Conservation (phyloP, 2,113 vertebrate genomes). For the Nicator chloris region DNA sequence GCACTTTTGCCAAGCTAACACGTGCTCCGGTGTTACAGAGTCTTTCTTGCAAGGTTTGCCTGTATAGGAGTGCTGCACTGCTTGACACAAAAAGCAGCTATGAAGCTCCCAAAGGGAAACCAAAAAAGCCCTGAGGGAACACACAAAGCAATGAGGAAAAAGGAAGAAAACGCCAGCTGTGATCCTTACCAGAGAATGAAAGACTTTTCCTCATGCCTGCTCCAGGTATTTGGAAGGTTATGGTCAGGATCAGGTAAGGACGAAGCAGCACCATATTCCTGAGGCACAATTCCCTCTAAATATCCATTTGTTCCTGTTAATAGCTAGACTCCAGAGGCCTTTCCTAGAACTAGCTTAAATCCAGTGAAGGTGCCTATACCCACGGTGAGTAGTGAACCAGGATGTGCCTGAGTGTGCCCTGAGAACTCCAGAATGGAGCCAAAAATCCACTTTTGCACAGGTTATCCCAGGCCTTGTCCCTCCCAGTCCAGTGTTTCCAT, state of each 20-base stretch:
- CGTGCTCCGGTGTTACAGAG: not conserved
- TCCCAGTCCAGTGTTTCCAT: not conserved
- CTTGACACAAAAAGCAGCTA: not conserved
- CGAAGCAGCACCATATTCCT: not conserved
- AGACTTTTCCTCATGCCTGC: not conserved
- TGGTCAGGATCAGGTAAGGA: not conserved
- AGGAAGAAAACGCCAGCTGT: not conserved
- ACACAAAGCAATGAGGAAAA: not conserved
- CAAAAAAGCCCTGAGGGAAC: not conserved
- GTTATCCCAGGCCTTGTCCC: not conserved
- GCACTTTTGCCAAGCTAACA: not conserved
- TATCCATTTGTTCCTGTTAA: not conserved
- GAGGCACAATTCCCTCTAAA: not conserved
- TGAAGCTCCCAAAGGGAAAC: not conserved
- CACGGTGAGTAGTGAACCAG: fast-evolving
- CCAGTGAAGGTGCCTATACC: not conserved
- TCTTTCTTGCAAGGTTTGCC: not conserved
- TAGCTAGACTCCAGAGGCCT: not conserved
- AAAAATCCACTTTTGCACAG: not conserved
- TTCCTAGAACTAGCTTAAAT: not conserved
- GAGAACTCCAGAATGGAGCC: not conserved
- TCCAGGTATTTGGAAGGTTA: not conserved
- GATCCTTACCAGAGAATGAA: not conserved
- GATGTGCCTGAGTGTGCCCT: not conserved
- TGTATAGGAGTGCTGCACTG: not conserved